Evolutionary conservation across 2,888 invertebrate species (phyloP).

Genomic region (Willowsia nigromaculata): DNA sequence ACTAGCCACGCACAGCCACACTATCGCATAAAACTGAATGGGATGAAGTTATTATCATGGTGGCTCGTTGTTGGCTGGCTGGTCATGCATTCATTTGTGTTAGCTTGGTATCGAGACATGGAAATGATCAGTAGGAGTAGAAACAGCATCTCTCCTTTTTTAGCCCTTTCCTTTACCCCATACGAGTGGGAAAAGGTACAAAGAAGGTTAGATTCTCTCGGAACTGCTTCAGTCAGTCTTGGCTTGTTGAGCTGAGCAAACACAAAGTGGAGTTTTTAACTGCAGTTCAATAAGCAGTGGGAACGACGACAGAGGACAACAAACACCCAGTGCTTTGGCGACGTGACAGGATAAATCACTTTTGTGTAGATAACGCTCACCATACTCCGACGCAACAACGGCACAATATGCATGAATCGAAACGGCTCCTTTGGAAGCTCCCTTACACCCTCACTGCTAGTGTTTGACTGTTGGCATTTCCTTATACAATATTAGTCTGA

Average conservation of each 20-base stretch:
- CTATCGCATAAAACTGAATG: not conserved
- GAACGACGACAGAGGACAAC: conserved; percentile 22
- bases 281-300: not conserved
- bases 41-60: conserved; percentile 31
- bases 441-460: not conserved
- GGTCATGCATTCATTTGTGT: not conserved
- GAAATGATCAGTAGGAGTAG: too few relatives aligned
- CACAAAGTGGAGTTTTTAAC: not conserved
- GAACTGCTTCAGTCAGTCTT: conserved; percentile 27
- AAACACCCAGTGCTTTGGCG: conserved; percentile 19
- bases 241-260: conserved; percentile 48
- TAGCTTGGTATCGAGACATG: not conserved
- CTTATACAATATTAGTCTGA: not conserved
- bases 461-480: conserved; percentile 1
- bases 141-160: too few relatives aligned
- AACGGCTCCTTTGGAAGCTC: not conserved
- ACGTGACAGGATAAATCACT: conserved; percentile 37
- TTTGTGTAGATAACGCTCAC: not conserved
- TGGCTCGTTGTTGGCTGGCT: conserved; percentile 1
- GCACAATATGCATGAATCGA: not conserved
- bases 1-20: not conserved
- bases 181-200: not conserved
- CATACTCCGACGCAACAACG: not conserved
- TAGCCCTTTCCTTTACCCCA: conserved; percentile 26
- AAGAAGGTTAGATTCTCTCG: not conserved